Percentiles rank a stretch among this genome's conserved stretches.
phyloP scores from a whole-genome alignment of 2,113 vertebrate genomes.

The Scolopax mira region DNA sequence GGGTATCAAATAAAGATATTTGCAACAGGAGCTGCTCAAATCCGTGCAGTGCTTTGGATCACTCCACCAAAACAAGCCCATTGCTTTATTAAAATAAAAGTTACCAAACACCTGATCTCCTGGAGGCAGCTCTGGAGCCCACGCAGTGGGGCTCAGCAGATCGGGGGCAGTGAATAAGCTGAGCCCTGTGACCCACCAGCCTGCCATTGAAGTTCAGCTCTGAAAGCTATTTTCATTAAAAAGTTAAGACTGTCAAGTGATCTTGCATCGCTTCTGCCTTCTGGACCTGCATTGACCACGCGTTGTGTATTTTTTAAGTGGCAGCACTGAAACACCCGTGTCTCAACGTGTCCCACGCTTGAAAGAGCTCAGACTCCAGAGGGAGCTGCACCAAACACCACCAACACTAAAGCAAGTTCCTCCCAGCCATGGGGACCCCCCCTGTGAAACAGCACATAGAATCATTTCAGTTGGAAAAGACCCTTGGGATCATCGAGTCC shows the following conservation, averaged over 20 bases:
- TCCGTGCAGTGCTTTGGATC: background rate
- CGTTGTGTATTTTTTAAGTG: rapidly evolving
- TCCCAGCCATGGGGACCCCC: too few relatives aligned
- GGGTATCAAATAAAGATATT: slow-evolving; percentile 43
- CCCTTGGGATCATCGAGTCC: too few relatives aligned
- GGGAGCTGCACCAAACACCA: background rate
- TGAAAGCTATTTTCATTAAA: background rate
- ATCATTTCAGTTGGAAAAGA: too few relatives aligned
- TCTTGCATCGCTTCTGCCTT: background rate
- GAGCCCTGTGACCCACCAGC: background rate
- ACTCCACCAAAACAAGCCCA: background rate
- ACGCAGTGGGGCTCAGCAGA: rapidly evolving
- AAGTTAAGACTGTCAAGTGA: background rate
- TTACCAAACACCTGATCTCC: background rate
- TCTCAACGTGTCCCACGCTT: rapidly evolving
- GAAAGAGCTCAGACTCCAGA: too few relatives aligned
- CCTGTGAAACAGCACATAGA: background rate
- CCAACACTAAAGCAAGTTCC: background rate
- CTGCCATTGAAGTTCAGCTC: background rate
- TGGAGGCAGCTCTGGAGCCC: background rate
- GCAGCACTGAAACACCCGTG: rapidly evolving
- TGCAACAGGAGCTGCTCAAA: slow-evolving; percentile 9
- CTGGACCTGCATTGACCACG: rapidly evolving
- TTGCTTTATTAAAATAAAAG: slow-evolving; percentile 25
- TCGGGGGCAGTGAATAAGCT: background rate